Conservation (phyloP, 2,888 invertebrate species). For the Andrena trimmerana region DNA sequence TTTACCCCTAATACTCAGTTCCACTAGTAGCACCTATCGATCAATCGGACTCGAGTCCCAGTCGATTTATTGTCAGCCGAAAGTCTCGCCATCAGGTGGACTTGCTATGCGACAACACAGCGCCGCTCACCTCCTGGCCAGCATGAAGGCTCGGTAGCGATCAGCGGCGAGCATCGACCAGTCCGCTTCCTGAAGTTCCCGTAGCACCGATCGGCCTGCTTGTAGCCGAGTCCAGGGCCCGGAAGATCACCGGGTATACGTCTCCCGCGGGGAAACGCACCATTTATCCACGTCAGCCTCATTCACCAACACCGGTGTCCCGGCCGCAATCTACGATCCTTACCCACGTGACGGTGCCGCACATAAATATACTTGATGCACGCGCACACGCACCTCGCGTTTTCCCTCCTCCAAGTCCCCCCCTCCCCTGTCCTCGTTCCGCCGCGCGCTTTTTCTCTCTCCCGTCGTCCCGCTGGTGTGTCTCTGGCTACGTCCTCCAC, state of each 20-base stretch:
- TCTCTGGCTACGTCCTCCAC: slow-evolving; percentile 32
- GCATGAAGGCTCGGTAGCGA: slow-evolving; percentile 22
- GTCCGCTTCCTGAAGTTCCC: slow-evolving; percentile 68
- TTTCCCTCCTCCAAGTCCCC: slow-evolving; percentile 23
- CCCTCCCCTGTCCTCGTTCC: slow-evolving; percentile 26
- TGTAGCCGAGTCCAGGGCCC: slow-evolving; percentile 70
- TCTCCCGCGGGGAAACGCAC: slow-evolving; percentile 81
- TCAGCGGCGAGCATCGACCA: slow-evolving; percentile 32
- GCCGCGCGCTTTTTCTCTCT: slow-evolving; percentile 18
- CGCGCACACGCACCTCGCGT: slow-evolving; percentile 62
- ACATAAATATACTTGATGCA: slow-evolving; percentile 72
- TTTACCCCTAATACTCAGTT: not conserved
- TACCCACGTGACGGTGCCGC: slow-evolving; percentile 74
- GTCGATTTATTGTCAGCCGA: not conserved
- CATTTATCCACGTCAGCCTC: slow-evolving; percentile 84
- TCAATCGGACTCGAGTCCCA: not conserved
- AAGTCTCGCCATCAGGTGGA: not conserved
- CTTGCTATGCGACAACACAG: not conserved
- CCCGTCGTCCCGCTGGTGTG: not conserved
- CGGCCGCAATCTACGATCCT: slow-evolving; percentile 73
- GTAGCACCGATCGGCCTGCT: slow-evolving; percentile 66
- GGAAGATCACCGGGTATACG: slow-evolving; percentile 79
- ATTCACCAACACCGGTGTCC: slow-evolving; percentile 78
- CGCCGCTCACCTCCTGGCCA: slow-evolving; percentile 1
- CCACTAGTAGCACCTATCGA: not conserved